Evolutionary conservation across 2,888 invertebrate species (phyloP).

Genomic region (Selenia dentaria): DNA sequence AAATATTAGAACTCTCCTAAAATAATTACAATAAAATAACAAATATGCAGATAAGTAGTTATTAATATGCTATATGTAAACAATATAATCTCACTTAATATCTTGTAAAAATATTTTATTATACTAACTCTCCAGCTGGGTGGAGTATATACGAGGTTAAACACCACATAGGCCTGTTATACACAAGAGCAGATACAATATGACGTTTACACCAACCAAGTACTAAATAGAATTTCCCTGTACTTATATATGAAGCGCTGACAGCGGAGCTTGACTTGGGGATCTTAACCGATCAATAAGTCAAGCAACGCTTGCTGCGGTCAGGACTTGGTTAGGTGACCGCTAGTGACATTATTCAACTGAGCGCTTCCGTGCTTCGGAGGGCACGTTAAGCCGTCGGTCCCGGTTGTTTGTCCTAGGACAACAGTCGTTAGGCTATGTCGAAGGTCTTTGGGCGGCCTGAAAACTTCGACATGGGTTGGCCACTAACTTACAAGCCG

Average conservation of each 20-base stretch:
- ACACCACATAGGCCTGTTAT: conserved; percentile 55
- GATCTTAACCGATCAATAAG: no score
- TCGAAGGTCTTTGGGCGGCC: no score
- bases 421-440: no score
- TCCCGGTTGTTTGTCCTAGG: no score
- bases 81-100: conserved; percentile 80
- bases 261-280: no score
- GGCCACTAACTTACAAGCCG: no score
- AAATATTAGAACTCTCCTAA: conserved; percentile 82
- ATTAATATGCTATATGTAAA: conserved; percentile 50
- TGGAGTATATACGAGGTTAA: conserved; percentile 55
- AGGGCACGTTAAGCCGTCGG: no score
- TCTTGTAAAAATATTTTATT: conserved; percentile 65
- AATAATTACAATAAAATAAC: conserved; percentile 78
- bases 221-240: background rate
- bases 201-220: conserved; percentile 6
- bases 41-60: conserved; percentile 64
- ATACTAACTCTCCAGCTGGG: conserved; percentile 59
- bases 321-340: no score
- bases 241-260: background rate
- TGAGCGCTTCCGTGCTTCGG: no score
- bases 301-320: no score
- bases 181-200: conserved; percentile 30
- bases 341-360: no score
- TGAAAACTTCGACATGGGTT: no score